phyloP scores from a whole-genome alignment of 2,797 vertebrate genomes.

The Sarcoramphus papa region DNA sequence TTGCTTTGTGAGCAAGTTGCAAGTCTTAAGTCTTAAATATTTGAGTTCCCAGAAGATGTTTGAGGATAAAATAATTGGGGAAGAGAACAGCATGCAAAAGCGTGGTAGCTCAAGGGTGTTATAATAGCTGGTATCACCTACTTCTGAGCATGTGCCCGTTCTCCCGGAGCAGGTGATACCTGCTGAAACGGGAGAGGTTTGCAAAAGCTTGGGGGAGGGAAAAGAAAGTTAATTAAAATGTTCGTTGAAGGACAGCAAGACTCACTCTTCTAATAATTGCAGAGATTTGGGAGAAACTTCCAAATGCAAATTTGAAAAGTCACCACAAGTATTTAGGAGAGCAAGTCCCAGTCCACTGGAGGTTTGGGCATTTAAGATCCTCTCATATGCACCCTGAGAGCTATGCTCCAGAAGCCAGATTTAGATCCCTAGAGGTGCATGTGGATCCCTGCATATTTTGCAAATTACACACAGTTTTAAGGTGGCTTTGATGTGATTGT shows the following conservation, averaged over 20 bases:
- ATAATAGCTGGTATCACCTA: neutral
- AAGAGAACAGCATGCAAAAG: neutral
- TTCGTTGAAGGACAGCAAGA: neutral
- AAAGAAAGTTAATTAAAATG: neutral
- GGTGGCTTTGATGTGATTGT: neutral
- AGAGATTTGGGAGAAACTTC: neutral
- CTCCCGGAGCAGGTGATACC: neutral
- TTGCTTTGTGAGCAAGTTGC: neutral
- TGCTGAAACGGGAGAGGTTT: neutral
- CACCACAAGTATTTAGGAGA: neutral
- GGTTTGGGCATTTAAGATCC: neutral
- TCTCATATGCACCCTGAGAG: neutral
- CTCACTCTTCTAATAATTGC: neutral
- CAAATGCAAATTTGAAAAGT: neutral
- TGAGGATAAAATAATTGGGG: neutral
- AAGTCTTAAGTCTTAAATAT: neutral
- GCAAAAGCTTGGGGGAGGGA: neutral
- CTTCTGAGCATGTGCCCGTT: accelerated
- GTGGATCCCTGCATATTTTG: neutral
- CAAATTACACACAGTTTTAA: neutral
- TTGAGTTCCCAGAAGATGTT: neutral
- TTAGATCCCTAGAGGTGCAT: neutral
- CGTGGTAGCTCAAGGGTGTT: neutral
- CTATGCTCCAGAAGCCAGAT: neutral
- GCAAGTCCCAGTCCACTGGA: neutral